These are phyloP conservation scores for Pangasianodon hypophthalmus DNA, from an alignment of 2,113 vertebrate species.

Conservation along the genomic window DNA sequence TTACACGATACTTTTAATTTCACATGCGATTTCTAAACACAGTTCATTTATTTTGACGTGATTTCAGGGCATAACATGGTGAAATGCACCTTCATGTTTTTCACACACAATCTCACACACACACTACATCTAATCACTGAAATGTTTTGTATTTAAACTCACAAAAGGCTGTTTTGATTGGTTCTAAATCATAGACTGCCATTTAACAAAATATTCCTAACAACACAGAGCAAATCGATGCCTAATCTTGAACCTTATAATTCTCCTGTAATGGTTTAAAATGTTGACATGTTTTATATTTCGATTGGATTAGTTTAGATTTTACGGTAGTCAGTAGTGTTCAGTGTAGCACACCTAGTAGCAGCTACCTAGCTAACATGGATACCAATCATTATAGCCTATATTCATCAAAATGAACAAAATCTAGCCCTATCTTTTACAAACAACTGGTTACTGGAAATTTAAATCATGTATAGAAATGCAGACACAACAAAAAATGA, in stretches of 20 bases:
- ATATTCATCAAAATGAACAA: background rate
- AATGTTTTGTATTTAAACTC: background rate
- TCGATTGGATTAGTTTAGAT: background rate
- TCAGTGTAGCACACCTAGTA: background rate
- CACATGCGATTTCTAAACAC: background rate
- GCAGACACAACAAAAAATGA: background rate
- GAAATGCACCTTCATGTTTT: background rate
- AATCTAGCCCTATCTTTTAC: background rate
- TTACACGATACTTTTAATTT: background rate
- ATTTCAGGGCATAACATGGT: background rate
- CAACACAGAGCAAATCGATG: background rate
- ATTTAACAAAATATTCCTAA: background rate
- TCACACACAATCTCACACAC: background rate
- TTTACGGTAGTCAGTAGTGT: background rate
- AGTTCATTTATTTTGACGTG: background rate
- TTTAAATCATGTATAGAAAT: too few relatives aligned
- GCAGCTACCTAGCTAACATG: background rate
- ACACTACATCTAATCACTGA: background rate
- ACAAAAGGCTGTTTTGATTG: background rate
- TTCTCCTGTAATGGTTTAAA: background rate
- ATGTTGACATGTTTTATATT: background rate
- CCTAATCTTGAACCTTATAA: background rate
- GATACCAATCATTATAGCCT: background rate
- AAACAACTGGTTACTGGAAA: background rate
- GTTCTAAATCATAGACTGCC: background rate